Evolutionary conservation across 2,888 invertebrate genomes (phyloP), one percentile per base, ranked within the genome.

Genomic region (Rapana venosa): DNA sequence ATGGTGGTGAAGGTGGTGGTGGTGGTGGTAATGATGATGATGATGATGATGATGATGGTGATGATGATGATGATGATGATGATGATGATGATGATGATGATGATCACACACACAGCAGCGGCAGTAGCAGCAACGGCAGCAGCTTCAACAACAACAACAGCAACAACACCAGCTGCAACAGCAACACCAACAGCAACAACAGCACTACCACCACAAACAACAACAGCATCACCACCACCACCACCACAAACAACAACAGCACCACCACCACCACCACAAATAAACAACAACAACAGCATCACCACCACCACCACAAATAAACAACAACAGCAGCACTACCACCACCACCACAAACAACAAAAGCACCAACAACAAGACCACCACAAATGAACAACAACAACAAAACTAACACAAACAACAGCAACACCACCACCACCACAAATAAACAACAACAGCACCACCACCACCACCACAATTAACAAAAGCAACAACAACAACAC

Each of bases 51-150:
- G 66, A 26, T 66, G 66, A 66, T 66, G 66, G 13, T 47, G 47
- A 47, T 47, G 47, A 47, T 47, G 47, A 47, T 47, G 47, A 47
- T 47, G 47, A 47, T 47, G 47, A 47, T 47, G 47, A 47, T 47
- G 47, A 47, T 47, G 47, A 47, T 47, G 47, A 47, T 47, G 47
- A 47, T 47, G n/a, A 70, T 70, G 22, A 70, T n/a, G n/a, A 70
- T n/a, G 70, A n/a, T n/a, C 79, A 79, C 79, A 79, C 79, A 79
- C 79, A 79, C 79, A 47, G 47, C 47, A 47, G 47, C 47, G 8
- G 47, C 47, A 47, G 8, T 8, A 47, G 47, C 47, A 47, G 2
- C 47, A 47, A 8, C 8, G 8, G 8, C 47, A 47, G 8, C 47
- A 47, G 8, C 47, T 5, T 2, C 47, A 47, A 47, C 47, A 47